Base-by-base conservation (phyloP, 2,113 vertebrate species). In the Cyprinodon brontotheroides region DNA sequence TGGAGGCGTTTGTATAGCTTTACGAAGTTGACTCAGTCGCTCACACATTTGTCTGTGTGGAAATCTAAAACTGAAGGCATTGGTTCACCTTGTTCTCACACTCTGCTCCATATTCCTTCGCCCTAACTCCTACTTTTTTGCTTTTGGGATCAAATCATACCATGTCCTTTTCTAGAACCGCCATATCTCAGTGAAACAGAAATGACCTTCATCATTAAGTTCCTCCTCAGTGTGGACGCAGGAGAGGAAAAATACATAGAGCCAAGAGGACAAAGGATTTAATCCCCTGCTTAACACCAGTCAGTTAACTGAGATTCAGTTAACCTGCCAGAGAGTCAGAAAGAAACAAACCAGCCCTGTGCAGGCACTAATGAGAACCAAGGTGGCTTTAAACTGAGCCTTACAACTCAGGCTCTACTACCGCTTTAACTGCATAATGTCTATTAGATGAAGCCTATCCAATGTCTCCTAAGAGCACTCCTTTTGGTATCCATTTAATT, bases 401-500 rank as follows among this genome's bases (percentile, higher is more conserved):
- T 53, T 37, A 64, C 4, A 15, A 43, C 45, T 68, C 61, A 13
- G 37, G 48, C 47, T 60, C 37, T 48, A 62, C 61, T 64, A 59
- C 38, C 47, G 66, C 67, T 69, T 61, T 61, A 68, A 63, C 11
- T 47, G 57, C 64, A 50, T 63, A 29, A 14, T 57, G 61, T 72
- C 61, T 66, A 59, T 79, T 69, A 74, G 78, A 80, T 90, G 64
- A 87, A 84, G 61, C 86, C 81, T 69, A 82, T 90, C 78, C 59
- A 62, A 53, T 78, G 68, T 73, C 82, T 87, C 70, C 75, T 61
- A 61, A 80, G 83, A 50, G 72, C 74, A 39, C 74, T 77, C 65
- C 15, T 69, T 77, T 79, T 60, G 78, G 81, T 80, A 79, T 84
- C 67, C 43, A 77, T 87, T 89, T 85, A 76, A 90, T 83, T 85